These are phyloP conservation scores for Sturmia bella DNA, from an alignment of 2,888 invertebrate genomes.

Conservation along the genomic window DNA sequence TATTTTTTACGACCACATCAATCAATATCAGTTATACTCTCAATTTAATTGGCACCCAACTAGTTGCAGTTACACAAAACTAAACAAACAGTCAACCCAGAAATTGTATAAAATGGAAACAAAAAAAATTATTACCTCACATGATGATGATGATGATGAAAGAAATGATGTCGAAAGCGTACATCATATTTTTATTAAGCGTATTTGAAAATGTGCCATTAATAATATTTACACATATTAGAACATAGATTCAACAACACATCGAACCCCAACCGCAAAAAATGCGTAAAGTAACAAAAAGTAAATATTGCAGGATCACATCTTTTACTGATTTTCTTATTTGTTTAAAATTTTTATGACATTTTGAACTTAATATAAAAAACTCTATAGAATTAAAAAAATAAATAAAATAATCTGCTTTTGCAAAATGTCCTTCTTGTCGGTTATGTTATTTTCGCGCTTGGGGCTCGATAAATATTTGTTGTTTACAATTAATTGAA, in stretches of 20 bases:
- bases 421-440: no score
- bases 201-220: slow-evolving; percentile 67
- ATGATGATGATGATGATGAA: slow-evolving; percentile 28
- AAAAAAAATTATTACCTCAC: slow-evolving; percentile 54
- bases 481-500: slow-evolving; percentile 23
- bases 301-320: no score
- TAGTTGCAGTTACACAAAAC: slow-evolving; percentile 26
- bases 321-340: no score
- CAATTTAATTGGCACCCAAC: slow-evolving; percentile 60
- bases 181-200: slow-evolving; percentile 25
- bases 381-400: no score
- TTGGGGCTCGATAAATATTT: no score
- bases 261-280: no score
- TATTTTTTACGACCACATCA: slow-evolving; percentile 37
- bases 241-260: slow-evolving; percentile 22
- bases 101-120: slow-evolving; percentile 2
- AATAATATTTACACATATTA: slow-evolving; percentile 46
- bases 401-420: no score
- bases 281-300: no score
- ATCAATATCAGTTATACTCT: slow-evolving; percentile 45
- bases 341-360: no score
- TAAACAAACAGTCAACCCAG: slow-evolving; percentile 5
- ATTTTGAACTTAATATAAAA: no score
- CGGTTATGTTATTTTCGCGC: no score
- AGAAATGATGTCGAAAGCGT: background rate